Evolutionary conservation across 1,140 invertebrate species (phyloP).

Genomic region (Pristionchus pacificus): DNA sequence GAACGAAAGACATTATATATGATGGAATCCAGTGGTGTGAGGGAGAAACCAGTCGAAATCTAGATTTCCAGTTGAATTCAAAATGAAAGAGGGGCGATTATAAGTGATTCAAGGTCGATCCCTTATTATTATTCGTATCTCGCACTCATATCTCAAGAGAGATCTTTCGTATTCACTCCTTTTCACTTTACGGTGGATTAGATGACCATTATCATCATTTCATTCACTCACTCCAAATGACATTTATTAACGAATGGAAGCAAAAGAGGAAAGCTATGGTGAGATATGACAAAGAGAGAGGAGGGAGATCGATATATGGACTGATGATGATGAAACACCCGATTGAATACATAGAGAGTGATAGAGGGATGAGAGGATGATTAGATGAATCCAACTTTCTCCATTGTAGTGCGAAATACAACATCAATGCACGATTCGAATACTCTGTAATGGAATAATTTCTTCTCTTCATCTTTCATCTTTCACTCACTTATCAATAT

Average conservation of each 20-base stretch:
- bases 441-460: slow-evolving; percentile 64
- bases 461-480: not conserved
- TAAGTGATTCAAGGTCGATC: no score
- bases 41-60: no score
- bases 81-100: no score
- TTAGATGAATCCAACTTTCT: slow-evolving; percentile 80
- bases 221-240: not conserved
- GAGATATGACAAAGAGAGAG: no score
- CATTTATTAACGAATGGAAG: not conserved
- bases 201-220: not conserved
- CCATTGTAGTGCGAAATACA: slow-evolving; percentile 83
- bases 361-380: not conserved
- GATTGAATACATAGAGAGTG: slow-evolving; percentile 12
- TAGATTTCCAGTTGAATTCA: no score
- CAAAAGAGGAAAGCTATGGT: not conserved
- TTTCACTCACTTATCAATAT: slow-evolving; percentile 67
- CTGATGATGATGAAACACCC: not conserved
- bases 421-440: slow-evolving; percentile 87
- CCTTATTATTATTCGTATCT: no score
- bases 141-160: no score
- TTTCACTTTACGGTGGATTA: not conserved
- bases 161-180: not conserved
- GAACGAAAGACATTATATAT: no score
- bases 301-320: not conserved
- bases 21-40: no score